Conservation (phyloP, 2,113 vertebrate species). For the Crotalus viridis region DNA sequence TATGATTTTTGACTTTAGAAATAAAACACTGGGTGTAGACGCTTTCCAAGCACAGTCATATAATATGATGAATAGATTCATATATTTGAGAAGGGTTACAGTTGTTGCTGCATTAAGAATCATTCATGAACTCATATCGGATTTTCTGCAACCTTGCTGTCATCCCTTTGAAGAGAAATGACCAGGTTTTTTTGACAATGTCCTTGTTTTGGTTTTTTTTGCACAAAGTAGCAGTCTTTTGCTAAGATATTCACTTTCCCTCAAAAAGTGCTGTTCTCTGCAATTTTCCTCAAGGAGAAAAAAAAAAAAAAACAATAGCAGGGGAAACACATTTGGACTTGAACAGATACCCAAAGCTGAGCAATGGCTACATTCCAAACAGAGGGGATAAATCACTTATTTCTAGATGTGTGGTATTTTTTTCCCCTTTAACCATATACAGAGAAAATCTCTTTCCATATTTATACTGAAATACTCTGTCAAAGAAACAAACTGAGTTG, state of each 20-base stretch:
- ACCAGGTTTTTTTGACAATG: not conserved
- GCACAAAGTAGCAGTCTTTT: not conserved
- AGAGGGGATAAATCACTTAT: not conserved
- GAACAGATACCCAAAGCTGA: not conserved
- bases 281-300: not conserved
- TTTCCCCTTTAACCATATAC: not conserved
- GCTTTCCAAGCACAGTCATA: not conserved
- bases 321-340: not conserved
- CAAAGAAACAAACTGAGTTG: not conserved
- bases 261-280: not conserved
- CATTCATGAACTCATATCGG: not conserved
- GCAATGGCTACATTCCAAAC: not conserved
- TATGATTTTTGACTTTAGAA: not conserved
- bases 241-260: not conserved
- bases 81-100: not conserved
- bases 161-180: not conserved
- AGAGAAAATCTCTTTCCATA: not conserved
- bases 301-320: not conserved
- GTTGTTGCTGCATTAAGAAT: not conserved
- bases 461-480: not conserved
- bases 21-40: not conserved
- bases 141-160: not conserved
- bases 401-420: not conserved
- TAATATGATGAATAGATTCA: not conserved
- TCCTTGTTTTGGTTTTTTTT: not conserved